A percentile compares a stretch with the other conserved stretches of the same genome.
These are phyloP conservation scores for Drosophila pallidifrons DNA, from an alignment of 1,140 invertebrate genomes.

Conservation along the genomic window DNA sequence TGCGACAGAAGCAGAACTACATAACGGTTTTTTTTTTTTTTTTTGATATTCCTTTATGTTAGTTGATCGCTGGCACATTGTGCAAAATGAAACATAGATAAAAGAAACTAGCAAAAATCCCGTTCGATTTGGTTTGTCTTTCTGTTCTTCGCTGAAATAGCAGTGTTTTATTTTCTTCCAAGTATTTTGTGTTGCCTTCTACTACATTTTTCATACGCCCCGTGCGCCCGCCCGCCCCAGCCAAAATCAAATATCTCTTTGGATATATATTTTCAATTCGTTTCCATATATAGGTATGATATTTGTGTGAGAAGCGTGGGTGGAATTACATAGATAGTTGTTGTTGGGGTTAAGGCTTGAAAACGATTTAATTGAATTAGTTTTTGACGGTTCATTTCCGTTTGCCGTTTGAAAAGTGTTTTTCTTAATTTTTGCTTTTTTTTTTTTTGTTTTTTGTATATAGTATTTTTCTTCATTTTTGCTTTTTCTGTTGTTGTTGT, in stretches of 20 bases:
- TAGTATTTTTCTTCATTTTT: constrained; percentile 13
- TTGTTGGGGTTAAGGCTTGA: constrained; percentile 5
- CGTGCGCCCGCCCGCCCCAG: background rate
- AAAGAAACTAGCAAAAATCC: too few species aligned
- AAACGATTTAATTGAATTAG: constrained; percentile 48
- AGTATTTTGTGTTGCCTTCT: too few species aligned
- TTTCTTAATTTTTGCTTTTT: constrained; percentile 56
- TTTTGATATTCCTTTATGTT: too few species aligned
- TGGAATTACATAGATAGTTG: constrained; percentile 24
- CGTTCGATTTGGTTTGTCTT: background rate
- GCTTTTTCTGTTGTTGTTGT: too few species aligned
- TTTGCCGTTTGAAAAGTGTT: constrained; percentile 62
- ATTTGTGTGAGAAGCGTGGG: background rate
- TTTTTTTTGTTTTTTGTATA: constrained; percentile 25
- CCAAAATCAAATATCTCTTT: constrained; percentile 1
- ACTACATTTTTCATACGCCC: constrained; percentile 1
- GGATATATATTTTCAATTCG: constrained; percentile 19
- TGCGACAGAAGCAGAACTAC: too few species aligned
- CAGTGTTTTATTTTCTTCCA: background rate
- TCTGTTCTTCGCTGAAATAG: background rate
- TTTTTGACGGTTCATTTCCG: constrained; percentile 55
- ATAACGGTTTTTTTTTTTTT: too few species aligned
- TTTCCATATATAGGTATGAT: constrained; percentile 8
- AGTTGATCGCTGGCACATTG: too few species aligned
- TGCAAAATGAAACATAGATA: too few species aligned